Conservation (phyloP, 2,113 vertebrate species). For the Cynocephalus volans region DNA sequence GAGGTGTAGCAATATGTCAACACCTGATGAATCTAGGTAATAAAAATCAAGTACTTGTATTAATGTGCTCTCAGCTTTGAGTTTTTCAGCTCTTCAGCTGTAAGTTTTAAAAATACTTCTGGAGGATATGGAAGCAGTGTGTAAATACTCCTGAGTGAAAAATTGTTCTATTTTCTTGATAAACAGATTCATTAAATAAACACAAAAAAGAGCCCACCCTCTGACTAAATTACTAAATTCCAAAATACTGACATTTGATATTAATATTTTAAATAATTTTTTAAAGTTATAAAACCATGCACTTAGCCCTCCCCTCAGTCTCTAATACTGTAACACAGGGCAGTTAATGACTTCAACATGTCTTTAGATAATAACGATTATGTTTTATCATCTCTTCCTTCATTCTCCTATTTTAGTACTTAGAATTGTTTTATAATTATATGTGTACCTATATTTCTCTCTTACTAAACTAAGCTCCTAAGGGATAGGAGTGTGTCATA, state of each 20-base stretch:
- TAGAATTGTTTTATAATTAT: background rate
- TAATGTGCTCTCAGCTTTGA: background rate
- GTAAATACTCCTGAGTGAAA: background rate
- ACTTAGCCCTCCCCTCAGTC: background rate
- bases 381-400: background rate
- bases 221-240: constrained; percentile 25
- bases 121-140: background rate
- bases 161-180: background rate
- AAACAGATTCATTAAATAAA: background rate
- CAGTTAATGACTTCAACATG: background rate
- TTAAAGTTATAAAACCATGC: background rate
- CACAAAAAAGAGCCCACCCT: background rate
- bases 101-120: background rate
- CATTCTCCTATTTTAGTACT: background rate
- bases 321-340: background rate
- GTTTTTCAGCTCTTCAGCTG: background rate
- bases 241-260: background rate
- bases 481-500: background rate
- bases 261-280: constrained; percentile 29
- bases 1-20: background rate
- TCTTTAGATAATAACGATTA: background rate
- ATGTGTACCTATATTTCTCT: background rate
- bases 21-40: background rate
- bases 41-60: background rate
- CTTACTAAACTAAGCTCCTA: background rate